phyloP scores from a whole-genome alignment of 53 echinoderm and acorn worm species.

The Temnopleurus reevesii region DNA sequence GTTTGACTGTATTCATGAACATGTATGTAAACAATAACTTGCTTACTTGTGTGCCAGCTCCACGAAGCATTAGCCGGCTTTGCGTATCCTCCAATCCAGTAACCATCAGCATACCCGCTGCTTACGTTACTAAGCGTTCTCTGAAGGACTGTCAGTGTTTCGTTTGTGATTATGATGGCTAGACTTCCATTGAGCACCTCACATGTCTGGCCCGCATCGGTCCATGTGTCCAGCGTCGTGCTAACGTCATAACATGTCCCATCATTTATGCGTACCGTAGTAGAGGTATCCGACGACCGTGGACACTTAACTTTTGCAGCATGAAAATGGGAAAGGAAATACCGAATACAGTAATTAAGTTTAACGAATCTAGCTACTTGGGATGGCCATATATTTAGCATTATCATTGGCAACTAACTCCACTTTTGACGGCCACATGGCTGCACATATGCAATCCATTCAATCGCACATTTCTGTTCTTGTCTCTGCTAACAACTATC shows the following conservation, averaged over 20 bases:
- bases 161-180: constrained; percentile 15
- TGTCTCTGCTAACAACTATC: too few species aligned
- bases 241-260: neutral
- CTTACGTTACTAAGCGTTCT: neutral
- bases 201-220: neutral
- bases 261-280: neutral
- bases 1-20: neutral
- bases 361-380: too few species aligned
- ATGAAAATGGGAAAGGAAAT: too few species aligned
- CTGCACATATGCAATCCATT: too few species aligned
- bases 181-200: neutral
- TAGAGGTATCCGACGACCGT: neutral
- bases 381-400: too few species aligned
- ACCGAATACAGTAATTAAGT: too few species aligned
- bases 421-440: too few species aligned
- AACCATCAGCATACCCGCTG: neutral
- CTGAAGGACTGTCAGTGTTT: neutral
- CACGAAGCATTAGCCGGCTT: neutral
- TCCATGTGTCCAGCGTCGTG: neutral
- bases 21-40: neutral
- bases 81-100: constrained; percentile 53
- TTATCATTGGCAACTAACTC: too few species aligned
- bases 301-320: constrained; percentile 37
- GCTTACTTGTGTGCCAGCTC: constrained; percentile 30
- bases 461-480: too few species aligned